phyloP scores from a whole-genome alignment of 2,797 vertebrate species.

The Hypotaenidia philippensis region DNA sequence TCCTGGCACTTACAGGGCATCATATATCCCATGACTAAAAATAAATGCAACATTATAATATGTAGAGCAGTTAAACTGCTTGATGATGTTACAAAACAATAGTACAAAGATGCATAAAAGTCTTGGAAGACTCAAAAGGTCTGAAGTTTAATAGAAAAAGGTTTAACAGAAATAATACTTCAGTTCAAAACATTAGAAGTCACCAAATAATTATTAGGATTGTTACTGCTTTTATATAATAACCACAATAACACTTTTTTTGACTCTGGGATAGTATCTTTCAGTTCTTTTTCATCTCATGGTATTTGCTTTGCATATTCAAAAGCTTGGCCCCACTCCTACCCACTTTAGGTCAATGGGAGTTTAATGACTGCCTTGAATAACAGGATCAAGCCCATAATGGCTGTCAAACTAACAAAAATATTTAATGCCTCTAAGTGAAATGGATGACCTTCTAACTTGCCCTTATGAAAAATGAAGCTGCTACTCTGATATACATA shows the following conservation, averaged over 20 bases:
- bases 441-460: slow-evolving; percentile 59
- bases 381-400: slow-evolving; percentile 57
- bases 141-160: background rate
- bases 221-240: background rate
- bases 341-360: slow-evolving; percentile 34
- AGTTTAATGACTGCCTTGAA: slow-evolving; percentile 54
- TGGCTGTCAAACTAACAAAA: slow-evolving; percentile 54
- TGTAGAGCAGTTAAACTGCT: background rate
- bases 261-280: background rate
- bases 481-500: slow-evolving; percentile 7
- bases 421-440: slow-evolving; percentile 20
- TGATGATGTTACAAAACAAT: background rate
- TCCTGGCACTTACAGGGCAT: background rate
- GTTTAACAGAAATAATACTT: background rate
- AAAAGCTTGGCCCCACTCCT: slow-evolving; percentile 21
- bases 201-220: background rate
- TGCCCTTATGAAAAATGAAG: slow-evolving; percentile 46
- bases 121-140: background rate
- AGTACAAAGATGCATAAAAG: background rate
- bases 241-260: background rate
- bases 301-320: slow-evolving; percentile 5
- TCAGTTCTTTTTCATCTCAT: background rate
- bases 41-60: background rate
- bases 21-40: background rate
- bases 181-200: background rate